These are phyloP conservation scores for Tenebrosternarchus preto DNA, from an alignment of 2,113 vertebrate genomes.

Conservation along the genomic window DNA sequence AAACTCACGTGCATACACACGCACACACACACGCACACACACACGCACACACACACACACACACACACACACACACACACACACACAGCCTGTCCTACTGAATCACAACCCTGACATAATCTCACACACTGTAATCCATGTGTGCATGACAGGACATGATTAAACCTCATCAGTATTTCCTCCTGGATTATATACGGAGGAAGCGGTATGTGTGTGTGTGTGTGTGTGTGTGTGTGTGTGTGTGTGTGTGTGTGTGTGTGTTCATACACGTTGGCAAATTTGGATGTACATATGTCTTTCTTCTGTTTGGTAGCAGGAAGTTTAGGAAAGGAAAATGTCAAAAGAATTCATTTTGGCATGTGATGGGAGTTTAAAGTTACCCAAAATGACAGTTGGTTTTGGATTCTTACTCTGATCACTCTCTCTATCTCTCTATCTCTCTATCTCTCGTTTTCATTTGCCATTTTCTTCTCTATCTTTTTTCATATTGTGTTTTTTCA, in stretches of 20 bases:
- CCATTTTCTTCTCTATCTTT: neutral
- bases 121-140: constrained; percentile 36
- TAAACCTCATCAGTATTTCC: constrained; percentile 38
- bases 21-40: neutral
- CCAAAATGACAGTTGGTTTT: constrained; percentile 18
- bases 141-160: constrained; percentile 32
- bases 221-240: constrained; percentile 13
- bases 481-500: no score
- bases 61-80: neutral
- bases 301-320: neutral
- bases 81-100: neutral
- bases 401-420: neutral
- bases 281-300: constrained; percentile 9
- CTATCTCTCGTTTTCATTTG: constrained; percentile 24
- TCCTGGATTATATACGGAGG: constrained; percentile 31
- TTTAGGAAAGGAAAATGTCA: neutral
- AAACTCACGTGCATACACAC: neutral
- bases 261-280: neutral
- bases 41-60: neutral
- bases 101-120: constrained; percentile 8
- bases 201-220: neutral
- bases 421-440: constrained; percentile 1
- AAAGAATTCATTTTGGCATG: constrained; percentile 1
- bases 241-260: constrained; percentile 23
- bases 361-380: constrained; percentile 23